Conservation (phyloP, 2,797 vertebrate genomes). For the Capromys pilorides region DNA sequence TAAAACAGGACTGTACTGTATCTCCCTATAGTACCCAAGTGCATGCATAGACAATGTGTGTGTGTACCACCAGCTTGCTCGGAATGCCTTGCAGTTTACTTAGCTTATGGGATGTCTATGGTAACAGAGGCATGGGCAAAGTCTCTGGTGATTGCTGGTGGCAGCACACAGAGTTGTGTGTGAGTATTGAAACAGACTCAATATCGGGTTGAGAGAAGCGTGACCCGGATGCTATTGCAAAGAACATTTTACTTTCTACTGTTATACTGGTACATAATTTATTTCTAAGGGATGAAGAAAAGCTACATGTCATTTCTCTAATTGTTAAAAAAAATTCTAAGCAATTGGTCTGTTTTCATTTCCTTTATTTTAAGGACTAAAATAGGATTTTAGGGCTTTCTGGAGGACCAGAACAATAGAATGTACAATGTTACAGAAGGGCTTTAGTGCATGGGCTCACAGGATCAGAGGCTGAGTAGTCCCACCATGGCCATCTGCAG, state of each 20-base stretch:
- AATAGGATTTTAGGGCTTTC: neutral
- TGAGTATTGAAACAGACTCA: conserved; percentile 22
- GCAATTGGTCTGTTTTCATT: neutral
- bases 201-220: neutral
- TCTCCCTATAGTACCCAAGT: neutral
- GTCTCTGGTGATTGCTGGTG: neutral
- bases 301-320: neutral
- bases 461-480: neutral
- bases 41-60: neutral
- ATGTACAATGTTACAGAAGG: no score
- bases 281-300: neutral
- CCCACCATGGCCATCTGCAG: neutral
- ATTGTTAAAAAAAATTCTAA: neutral
- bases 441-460: no score
- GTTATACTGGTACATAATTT: neutral
- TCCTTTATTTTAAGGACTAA: conserved; percentile 7
- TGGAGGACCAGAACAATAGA: neutral
- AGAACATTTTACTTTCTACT: conserved; percentile 27
- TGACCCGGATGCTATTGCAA: neutral
- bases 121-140: neutral
- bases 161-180: neutral
- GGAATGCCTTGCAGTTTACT: neutral
- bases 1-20: neutral
- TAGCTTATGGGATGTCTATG: neutral
- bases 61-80: neutral